These are phyloP conservation scores for Corythaeola cristata DNA, from an alignment of 2,113 vertebrate species.

Conservation along the genomic window DNA sequence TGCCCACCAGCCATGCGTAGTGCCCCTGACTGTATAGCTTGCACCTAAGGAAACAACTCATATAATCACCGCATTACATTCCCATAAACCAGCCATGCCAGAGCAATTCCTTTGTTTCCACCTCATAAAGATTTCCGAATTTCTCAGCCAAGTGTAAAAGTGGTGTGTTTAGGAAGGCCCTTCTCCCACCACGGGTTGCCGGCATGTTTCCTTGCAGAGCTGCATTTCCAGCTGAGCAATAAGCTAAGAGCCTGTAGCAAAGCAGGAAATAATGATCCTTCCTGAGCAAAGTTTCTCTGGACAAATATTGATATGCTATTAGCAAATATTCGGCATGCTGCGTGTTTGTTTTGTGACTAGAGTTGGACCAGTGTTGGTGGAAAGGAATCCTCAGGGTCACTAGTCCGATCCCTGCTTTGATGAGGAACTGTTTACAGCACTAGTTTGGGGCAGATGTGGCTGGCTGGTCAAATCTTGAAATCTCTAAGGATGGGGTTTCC, in stretches of 20 bases:
- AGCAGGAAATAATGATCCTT: neutral
- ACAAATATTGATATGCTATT: neutral
- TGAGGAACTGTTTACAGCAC: neutral
- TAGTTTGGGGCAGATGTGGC: neutral
- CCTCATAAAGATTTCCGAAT: constrained; percentile 15
- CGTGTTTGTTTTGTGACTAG: neutral
- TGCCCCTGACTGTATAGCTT: neutral
- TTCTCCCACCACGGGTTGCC: neutral
- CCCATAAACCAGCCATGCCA: neutral
- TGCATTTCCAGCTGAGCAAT: neutral
- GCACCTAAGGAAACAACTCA: neutral
- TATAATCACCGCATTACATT: constrained; percentile 15
- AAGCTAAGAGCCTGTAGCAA: neutral
- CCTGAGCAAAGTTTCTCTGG: neutral
- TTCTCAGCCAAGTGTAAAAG: neutral
- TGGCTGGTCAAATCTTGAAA: neutral
- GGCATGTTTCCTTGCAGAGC: neutral
- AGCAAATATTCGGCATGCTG: neutral
- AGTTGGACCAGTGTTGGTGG: neutral
- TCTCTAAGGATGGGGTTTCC: neutral
- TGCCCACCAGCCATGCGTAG: neutral
- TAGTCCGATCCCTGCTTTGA: neutral
- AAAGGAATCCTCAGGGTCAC: neutral
- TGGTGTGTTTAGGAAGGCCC: neutral
- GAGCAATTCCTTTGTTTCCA: constrained; percentile 42